A percentile compares a stretch with the other conserved stretches of the same genome.
phyloP scores from a whole-genome alignment of 1,140 invertebrate species.

The Steinernema khuongi region DNA sequence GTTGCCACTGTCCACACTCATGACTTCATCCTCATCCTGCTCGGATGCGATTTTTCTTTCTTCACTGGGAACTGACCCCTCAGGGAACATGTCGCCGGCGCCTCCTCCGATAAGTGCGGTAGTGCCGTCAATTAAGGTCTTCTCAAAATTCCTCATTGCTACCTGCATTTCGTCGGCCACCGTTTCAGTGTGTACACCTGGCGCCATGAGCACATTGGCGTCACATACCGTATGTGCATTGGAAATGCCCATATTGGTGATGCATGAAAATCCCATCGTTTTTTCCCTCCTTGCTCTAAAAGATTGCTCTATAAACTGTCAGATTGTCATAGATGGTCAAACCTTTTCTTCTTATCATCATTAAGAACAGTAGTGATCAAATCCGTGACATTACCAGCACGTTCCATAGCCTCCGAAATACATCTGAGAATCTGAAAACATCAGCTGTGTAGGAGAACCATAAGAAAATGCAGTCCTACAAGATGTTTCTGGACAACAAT shows the following conservation, averaged over 20 bases:
- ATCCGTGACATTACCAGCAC: background rate
- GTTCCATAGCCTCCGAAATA: background rate
- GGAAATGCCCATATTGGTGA: background rate
- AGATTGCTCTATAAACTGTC: background rate
- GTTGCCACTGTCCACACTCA: too few relatives aligned
- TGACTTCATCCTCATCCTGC: background rate
- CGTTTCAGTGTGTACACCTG: background rate
- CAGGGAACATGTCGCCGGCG: background rate
- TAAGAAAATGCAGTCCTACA: background rate
- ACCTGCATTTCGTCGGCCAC: background rate
- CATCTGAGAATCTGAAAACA: background rate
- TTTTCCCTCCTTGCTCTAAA: background rate
- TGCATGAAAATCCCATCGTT: background rate
- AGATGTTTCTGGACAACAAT: background rate
- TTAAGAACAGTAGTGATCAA: background rate
- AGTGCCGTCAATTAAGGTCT: background rate
- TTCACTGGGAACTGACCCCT: background rate
- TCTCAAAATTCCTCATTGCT: background rate
- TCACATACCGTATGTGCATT: background rate
- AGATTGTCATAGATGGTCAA: background rate
- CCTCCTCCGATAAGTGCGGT: background rate
- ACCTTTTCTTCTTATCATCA: background rate
- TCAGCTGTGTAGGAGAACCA: background rate
- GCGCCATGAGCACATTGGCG: background rate
- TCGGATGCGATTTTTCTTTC: background rate